Conservation (phyloP, 1,140 invertebrate genomes). For the Proctacanthus coquilletti region DNA sequence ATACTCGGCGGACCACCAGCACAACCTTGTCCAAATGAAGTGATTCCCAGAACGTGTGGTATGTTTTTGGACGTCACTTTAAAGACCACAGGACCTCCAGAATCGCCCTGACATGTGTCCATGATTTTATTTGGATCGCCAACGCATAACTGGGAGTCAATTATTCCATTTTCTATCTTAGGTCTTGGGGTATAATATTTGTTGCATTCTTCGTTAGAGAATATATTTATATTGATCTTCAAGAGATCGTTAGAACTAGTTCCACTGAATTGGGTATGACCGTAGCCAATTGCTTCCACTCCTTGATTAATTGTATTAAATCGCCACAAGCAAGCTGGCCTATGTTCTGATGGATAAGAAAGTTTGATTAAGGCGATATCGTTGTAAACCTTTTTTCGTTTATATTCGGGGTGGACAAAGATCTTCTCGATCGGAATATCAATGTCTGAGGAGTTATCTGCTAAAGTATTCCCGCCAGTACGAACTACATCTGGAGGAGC, state of each 20-base stretch:
- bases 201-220: background rate
- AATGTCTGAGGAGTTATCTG: too few relatives aligned
- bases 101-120: constrained; percentile 8
- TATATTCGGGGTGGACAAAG: background rate
- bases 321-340: background rate
- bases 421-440: background rate
- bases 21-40: constrained; percentile 27
- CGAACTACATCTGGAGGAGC: too few relatives aligned
- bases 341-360: background rate
- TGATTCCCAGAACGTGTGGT: constrained; percentile 32
- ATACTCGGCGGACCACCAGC: constrained; percentile 30
- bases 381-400: background rate
- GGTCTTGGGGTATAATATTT: background rate
- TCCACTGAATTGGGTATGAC: background rate
- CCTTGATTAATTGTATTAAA: background rate
- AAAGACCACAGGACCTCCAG: constrained; percentile 9
- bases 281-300: background rate
- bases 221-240: background rate
- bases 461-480: too few relatives aligned
- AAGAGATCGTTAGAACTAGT: background rate
- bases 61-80: constrained; percentile 17
- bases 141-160: background rate
- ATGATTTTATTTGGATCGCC: background rate
- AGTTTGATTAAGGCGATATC: background rate
- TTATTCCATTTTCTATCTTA: background rate